Evolutionary conservation across 2,888 invertebrate species (phyloP), one percentile per base, ranked within the genome.

Genomic region (Dichetophora obliterata): DNA sequence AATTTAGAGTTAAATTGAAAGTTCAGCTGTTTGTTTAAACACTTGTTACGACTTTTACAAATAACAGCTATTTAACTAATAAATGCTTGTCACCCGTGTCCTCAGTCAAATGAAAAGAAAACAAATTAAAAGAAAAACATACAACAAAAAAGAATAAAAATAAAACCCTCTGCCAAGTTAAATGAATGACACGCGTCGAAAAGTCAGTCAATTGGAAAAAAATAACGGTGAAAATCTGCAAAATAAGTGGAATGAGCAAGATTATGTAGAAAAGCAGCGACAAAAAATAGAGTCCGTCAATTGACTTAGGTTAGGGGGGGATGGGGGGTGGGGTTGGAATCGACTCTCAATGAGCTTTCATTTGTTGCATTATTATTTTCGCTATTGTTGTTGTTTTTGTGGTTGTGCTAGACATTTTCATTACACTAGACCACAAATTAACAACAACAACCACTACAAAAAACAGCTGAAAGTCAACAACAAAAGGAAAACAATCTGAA

Each of bases 151-250:
- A 14, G 6, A 27, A 24, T n/a, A 63, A 54, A 66, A 43, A 68
- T 54, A 48, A 31, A 68, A 43, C 43, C 11, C 43, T 5, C 43
- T 11, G 43, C 43, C 43, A 11, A 43, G 43, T 3, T 43, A 14
- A 43, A 27, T 57, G 54, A 57, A 19, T 54, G 70, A 70, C 70
- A 70, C 68, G 68, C 70, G 57, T 71, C 70, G 71, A 72, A 59
- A 37, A 43, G 57, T 72, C 71, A 27, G 14, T 72, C 59, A 22
- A 2, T 43, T 37, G 59, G 24, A 9, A 48, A 22, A 24, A 72
- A 37, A 59, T 57, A 59, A 31, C 37, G 14, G 57, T 70, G 43
- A 22, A 72, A 72, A 72, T n/a, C 31, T 11, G 14, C 22, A 54
- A 16, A 70, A 70, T 27, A 11, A 19, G 63, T 69, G 22, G 16